Evolutionary conservation across 2,113 vertebrate genomes (phyloP), one percentile per base, ranked within the genome.

Genomic region (Dicaeum eximium): DNA sequence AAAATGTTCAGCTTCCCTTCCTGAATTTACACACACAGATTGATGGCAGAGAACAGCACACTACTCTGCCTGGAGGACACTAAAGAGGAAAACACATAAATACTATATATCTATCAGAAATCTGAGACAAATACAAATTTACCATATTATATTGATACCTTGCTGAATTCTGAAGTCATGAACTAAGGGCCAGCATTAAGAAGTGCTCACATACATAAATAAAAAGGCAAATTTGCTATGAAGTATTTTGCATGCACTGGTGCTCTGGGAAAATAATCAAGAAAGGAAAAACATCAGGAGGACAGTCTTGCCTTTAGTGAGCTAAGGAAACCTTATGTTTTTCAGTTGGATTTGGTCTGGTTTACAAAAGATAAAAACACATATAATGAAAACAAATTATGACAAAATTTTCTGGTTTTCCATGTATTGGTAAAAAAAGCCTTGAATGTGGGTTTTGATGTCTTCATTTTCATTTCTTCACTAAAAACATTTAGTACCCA

Each of bases 11-110:
- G 27, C 25, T 79, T 91, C 12, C 10, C 15, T 51, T 24, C 28
- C 13, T 19, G 25, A 45, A 35, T 45, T 62, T 51, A 54, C 0
- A 2, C 47, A 70, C 65, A 42, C 11, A n/a, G 19, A 45, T 0
- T 38, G 30, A 50, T 33, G 37, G 31, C 54, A 90, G 13, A 40
- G 37, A 60, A 30, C 30, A 48, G 42, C 31, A 81, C 28, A 50
- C 8, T 27, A 5, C 51, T 45, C 4, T 50, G 25, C 35, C 35
- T 42, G 10, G 9, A 81, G 18, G 53, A 47, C 44, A 58, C 8
- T 25, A 7, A 20, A 56, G 22, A 75, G 19, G 45, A 67, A 84
- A 79, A 19, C 4, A 40, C 31, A 15, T 1, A 71, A 40, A 66
- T 20, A 53, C 7, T 28, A 3, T 6, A 7, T 6, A 24, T 10